Evolutionary conservation across 2,888 invertebrate genomes (phyloP).

Genomic region (Pyrrhosoma nymphula): DNA sequence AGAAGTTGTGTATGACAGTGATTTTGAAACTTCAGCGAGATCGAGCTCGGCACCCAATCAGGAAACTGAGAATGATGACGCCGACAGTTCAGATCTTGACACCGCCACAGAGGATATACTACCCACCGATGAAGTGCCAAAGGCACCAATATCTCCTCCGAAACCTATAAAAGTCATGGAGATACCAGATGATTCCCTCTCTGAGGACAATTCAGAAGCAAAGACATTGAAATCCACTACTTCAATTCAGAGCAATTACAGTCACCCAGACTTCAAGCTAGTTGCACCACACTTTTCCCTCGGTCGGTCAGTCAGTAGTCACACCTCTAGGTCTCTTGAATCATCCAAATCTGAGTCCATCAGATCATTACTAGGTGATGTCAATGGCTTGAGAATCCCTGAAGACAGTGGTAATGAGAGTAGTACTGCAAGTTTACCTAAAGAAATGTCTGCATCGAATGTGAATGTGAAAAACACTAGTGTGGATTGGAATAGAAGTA

Average conservation of each 20-base stretch:
- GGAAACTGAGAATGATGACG: not conserved
- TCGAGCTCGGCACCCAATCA: conserved; percentile 43
- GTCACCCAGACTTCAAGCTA: not conserved
- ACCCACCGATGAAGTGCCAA: conserved; percentile 48
- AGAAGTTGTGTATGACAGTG: conserved; percentile 66
- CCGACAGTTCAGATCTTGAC: conserved; percentile 50
- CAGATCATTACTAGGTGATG: not conserved
- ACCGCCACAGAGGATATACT: conserved; percentile 54
- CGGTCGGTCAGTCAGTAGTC: not conserved
- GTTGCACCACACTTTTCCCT: conserved; percentile 11
- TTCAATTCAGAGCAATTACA: conserved; percentile 1
- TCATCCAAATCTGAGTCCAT: not conserved
- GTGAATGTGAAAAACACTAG: not conserved
- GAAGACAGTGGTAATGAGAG: not conserved
- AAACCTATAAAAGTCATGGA: not conserved
- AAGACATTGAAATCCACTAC: not conserved
- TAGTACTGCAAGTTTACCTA: not conserved
- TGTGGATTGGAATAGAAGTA: not conserved
- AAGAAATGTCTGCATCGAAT: not conserved
- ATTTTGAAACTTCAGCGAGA: conserved; percentile 59
- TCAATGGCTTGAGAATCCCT: not conserved
- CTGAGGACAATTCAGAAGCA: conserved; percentile 12
- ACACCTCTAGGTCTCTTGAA: not conserved
- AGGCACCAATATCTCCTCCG: not conserved
- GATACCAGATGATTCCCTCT: not conserved